Conservation (phyloP, 1,140 invertebrate genomes). For the Brachionus calyciflorus region DNA sequence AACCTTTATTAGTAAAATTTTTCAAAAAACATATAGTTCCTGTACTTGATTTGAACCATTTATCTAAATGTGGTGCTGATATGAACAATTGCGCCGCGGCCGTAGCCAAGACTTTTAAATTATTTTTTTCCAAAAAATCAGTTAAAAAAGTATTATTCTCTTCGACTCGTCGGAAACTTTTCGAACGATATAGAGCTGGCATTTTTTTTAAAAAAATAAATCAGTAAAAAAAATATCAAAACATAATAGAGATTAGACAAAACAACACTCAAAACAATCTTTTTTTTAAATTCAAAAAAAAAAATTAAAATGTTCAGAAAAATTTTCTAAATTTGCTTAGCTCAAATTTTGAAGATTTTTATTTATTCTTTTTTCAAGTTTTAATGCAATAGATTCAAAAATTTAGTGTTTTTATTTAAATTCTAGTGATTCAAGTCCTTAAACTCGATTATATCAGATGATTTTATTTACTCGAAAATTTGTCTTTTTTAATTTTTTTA, state of each 20-base stretch:
- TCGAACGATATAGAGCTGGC: slow-evolving; percentile 39
- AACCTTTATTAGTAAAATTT: background rate
- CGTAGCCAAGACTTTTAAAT: slow-evolving; percentile 33
- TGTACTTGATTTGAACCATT: slow-evolving; percentile 46
- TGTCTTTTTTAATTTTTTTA: too few relatives aligned
- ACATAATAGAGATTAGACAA: background rate
- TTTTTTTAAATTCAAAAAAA: background rate
- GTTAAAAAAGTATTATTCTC: background rate
- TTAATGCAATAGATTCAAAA: too few relatives aligned
- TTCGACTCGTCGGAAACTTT: slow-evolving; percentile 13
- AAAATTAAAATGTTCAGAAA: background rate
- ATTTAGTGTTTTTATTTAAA: too few relatives aligned
- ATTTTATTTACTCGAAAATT: too few relatives aligned
- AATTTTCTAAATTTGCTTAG: slow-evolving; percentile 25
- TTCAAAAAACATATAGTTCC: slow-evolving; percentile 39
- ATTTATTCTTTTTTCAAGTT: too few relatives aligned
- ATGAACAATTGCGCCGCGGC: slow-evolving; percentile 33
- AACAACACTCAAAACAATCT: background rate
- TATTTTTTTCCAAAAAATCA: slow-evolving; percentile 38
- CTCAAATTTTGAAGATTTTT: background rate
- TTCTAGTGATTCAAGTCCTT: too few relatives aligned
- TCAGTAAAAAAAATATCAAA: background rate
- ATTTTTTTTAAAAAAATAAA: slow-evolving; percentile 5
- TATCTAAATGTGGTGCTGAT: slow-evolving; percentile 26
- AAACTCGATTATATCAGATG: too few relatives aligned